phyloP scores from a whole-genome alignment of 2,888 invertebrate species.

The Zonitis immaculata region DNA sequence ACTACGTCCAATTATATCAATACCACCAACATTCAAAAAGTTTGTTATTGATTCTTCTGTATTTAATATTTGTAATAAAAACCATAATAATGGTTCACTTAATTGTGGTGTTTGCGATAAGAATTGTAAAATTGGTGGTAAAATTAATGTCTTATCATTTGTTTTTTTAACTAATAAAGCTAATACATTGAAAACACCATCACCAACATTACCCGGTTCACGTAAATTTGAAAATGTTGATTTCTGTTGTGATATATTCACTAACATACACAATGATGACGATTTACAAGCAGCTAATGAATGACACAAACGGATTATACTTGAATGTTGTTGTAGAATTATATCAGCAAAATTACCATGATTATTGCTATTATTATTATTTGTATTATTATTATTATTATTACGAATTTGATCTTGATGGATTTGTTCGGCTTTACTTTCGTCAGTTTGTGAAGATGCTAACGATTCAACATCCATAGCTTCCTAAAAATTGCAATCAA shows the following conservation, averaged over 20 bases:
- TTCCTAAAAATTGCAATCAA: slow-evolving; percentile 34
- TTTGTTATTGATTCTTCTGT: slow-evolving; percentile 68
- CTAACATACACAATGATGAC: slow-evolving; percentile 64
- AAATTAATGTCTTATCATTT: slow-evolving; percentile 67
- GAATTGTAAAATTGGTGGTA: slow-evolving; percentile 73
- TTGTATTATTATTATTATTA: neutral
- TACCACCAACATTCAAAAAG: slow-evolving; percentile 70
- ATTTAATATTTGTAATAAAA: slow-evolving; percentile 74
- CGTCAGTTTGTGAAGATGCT: slow-evolving; percentile 69
- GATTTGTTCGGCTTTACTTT: slow-evolving; percentile 70
- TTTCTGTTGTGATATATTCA: slow-evolving; percentile 44
- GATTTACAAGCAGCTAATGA: slow-evolving; percentile 74
- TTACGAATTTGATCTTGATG: slow-evolving; percentile 42
- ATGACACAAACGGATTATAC: slow-evolving; percentile 78
- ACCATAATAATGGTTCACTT: slow-evolving; percentile 83
- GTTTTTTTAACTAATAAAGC: slow-evolving; percentile 72
- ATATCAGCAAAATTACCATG: slow-evolving; percentile 60
- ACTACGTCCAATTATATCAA: slow-evolving; percentile 72
- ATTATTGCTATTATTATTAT: neutral
- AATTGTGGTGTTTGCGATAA: slow-evolving; percentile 57
- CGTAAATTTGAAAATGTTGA: slow-evolving; percentile 43
- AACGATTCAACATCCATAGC: slow-evolving; percentile 46
- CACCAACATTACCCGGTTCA: slow-evolving; percentile 75
- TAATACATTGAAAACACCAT: slow-evolving; percentile 82
- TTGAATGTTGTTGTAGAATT: slow-evolving; percentile 66